These are phyloP conservation scores for Leucosticte australis DNA, from an alignment of 2,113 vertebrate species.

Conservation along the genomic window DNA sequence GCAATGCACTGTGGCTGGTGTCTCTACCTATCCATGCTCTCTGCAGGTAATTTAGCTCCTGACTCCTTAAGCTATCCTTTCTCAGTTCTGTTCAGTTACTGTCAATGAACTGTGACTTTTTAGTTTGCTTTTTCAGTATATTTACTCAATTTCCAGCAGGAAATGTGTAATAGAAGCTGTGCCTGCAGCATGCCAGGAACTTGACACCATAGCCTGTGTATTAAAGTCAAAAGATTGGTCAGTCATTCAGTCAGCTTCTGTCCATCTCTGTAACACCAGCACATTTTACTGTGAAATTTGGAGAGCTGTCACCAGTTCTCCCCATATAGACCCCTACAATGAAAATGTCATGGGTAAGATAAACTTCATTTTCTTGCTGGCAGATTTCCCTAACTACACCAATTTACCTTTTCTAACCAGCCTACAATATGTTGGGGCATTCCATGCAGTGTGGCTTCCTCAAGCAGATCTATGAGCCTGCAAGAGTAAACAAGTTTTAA, in stretches of 20 bases:
- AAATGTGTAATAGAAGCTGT: background rate
- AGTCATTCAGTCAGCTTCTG: background rate
- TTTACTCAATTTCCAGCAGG: background rate
- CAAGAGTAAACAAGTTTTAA: background rate
- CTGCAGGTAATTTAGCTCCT: background rate
- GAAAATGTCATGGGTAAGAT: background rate
- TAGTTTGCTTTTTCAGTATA: background rate
- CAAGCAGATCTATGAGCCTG: background rate
- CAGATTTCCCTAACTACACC: background rate
- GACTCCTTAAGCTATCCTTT: background rate
- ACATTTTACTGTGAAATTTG: background rate
- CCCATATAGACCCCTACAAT: background rate
- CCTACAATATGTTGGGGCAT: background rate
- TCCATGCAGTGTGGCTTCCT: background rate
- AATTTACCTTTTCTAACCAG: background rate
- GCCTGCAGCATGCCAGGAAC: background rate
- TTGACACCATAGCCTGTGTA: background rate
- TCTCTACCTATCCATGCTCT: background rate
- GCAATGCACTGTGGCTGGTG: background rate
- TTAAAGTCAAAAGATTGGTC: background rate
- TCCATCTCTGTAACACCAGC: background rate
- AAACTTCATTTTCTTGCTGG: background rate
- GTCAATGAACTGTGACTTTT: background rate
- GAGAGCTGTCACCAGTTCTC: background rate
- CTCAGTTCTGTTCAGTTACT: background rate